Base-by-base conservation (phyloP, 2,113 vertebrate genomes). In the Aptenodytes forsteri region DNA sequence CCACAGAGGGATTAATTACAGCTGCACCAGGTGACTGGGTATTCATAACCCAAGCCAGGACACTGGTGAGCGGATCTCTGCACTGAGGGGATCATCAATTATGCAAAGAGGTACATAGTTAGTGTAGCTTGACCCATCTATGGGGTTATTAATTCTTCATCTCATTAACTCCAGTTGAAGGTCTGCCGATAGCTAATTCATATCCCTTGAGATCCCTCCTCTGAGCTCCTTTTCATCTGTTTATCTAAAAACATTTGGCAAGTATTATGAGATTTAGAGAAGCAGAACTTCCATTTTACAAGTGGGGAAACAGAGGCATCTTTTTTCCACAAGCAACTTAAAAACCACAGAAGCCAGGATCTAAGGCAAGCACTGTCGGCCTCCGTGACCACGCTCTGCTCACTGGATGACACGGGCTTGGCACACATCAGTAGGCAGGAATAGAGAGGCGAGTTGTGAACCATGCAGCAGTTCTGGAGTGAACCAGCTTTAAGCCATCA, bases 1-100 rank as follows among this genome's bases (percentile, higher is more conserved):
- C 83, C 96, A 69, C 0, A 0, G 89, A 75, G 91, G 96, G 95
- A 96, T 97, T 79, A 87, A 92, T 98, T 98, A 98, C 97, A 96
- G 32, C 22, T 12, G 3, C 10, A 65, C 84, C 88, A 97, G 89
- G 84, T 96, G 95, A 69, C 72, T 32, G 26, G 47, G 95, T 21
- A 5, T 11, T 95, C 79, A 59, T 87, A 83, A 80, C 90, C 80
- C 3, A 0, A 78, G 89, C 55, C 73, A 91, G 89, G 85, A 67
- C 56, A 5, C 70, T 19, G 49, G 27, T 1, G 7, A 87, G 90
- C 6, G 1, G 27, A 42, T 86, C 88, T 56, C 84, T 83, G 70
- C 42, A 66, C n/a, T 16, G 26, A 17, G 54, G 34, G 12, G 36
- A 70, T 27, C 72, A 87, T 97, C 89, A 95, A 96, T 97, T 92